phyloP scores from a whole-genome alignment of 1,140 invertebrate genomes.

The Nixonia krombeini region DNA sequence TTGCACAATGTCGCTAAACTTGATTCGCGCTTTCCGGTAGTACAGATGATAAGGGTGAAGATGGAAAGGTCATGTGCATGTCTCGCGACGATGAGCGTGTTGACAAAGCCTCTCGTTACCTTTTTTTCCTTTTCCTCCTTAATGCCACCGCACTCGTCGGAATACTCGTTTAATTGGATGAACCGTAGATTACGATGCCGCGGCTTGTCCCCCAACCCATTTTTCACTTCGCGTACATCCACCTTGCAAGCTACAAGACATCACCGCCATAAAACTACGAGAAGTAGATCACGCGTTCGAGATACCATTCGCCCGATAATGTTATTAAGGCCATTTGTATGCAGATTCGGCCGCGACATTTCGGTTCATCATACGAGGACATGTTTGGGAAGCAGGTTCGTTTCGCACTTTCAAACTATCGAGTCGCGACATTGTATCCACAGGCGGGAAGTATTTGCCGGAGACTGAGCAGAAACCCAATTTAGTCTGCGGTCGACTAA shows the following conservation, averaged over 20 bases:
- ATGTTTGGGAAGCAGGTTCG: neutral
- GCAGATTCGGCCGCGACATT: too few relatives aligned
- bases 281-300: too few relatives aligned
- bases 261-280: too few relatives aligned
- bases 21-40: neutral
- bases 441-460: constrained; percentile 62
- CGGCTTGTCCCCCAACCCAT: constrained; percentile 18
- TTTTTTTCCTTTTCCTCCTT: neutral
- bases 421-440: constrained; percentile 48
- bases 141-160: neutral
- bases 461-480: constrained; percentile 67
- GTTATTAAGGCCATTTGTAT: too few relatives aligned
- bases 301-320: too few relatives aligned
- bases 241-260: too few relatives aligned
- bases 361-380: neutral
- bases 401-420: neutral
- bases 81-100: neutral
- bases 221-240: neutral
- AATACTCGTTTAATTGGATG: constrained; percentile 26
- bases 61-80: neutral
- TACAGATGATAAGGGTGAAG: neutral
- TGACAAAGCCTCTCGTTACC: neutral
- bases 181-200: constrained; percentile 22
- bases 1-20: neutral
- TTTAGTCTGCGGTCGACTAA: constrained; percentile 70